These are phyloP conservation scores for Drosophila ambigua DNA, from an alignment of 1,140 invertebrate species.

Conservation along the genomic window DNA sequence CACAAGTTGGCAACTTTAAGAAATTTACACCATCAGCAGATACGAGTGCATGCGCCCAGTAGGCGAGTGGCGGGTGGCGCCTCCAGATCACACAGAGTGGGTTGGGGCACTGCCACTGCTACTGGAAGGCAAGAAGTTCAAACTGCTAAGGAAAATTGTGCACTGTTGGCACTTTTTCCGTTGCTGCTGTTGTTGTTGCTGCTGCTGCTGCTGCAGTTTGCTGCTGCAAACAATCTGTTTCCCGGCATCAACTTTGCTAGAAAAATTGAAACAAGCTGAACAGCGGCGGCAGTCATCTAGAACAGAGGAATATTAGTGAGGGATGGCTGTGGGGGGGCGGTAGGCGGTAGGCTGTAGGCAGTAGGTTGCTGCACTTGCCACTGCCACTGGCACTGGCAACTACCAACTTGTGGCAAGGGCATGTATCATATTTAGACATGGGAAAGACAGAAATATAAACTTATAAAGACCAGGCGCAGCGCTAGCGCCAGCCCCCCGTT, in stretches of 20 bases:
- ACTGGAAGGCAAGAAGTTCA: conserved; percentile 53
- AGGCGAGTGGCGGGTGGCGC: conserved; percentile 21
- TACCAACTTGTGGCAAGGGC: conserved; percentile 37
- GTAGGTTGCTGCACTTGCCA: conserved; percentile 24
- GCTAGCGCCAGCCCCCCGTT: not conserved
- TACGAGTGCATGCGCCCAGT: conserved; percentile 59
- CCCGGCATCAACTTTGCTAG: conserved; percentile 61
- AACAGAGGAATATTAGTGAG: conserved; percentile 53
- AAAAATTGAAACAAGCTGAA: conserved; percentile 75
- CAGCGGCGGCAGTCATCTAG: conserved; percentile 54
- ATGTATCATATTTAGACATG: conserved; percentile 78
- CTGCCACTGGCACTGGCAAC: conserved; percentile 10
- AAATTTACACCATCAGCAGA: conserved; percentile 83
- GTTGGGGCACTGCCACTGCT: not conserved
- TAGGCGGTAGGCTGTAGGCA: conserved; percentile 7
- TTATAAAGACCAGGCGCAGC: conserved; percentile 61
- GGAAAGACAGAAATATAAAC: conserved; percentile 76
- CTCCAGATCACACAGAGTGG: conserved; percentile 45
- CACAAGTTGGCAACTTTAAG: conserved; percentile 74
- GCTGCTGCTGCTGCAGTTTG: conserved; percentile 51
- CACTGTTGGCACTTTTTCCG: conserved; percentile 63
- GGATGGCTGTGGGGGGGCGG: not conserved
- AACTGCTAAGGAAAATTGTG: conserved; percentile 74
- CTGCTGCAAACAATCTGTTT: conserved; percentile 76
- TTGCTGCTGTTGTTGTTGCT: conserved; percentile 9